Evolutionary conservation across 2,888 invertebrate species (phyloP).

Genomic region (Ethmia dodecea): DNA sequence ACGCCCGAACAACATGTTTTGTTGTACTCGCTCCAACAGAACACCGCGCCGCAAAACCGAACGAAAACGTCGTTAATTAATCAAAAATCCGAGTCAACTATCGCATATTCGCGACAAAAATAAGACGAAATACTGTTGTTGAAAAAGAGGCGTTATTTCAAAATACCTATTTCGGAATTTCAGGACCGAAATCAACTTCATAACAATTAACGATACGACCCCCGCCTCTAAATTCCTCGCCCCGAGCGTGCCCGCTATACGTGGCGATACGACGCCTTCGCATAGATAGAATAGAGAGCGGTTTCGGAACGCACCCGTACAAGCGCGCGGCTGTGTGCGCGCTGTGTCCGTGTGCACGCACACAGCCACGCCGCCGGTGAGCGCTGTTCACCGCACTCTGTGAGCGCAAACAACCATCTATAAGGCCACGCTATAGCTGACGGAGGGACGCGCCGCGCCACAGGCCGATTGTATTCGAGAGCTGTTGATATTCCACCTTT

Average conservation of each 20-base stretch:
- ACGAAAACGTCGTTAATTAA: not conserved
- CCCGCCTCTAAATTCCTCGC: constrained; percentile 78
- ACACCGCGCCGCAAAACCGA: not conserved
- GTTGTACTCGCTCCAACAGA: not conserved
- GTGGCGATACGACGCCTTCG: constrained; percentile 76
- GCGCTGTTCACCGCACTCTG: constrained; percentile 79
- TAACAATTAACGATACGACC: constrained; percentile 79
- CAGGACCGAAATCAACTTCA: constrained; percentile 78
- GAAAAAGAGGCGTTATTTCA: constrained; percentile 73
- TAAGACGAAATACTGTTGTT: constrained; percentile 35
- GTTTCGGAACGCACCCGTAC: constrained; percentile 76
- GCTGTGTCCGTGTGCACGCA: constrained; percentile 46
- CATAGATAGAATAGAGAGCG: constrained; percentile 79
- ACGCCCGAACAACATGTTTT: constrained; percentile 33
- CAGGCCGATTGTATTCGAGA: too few relatives aligned
- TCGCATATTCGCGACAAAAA: constrained; percentile 23
- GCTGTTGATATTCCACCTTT: too few relatives aligned
- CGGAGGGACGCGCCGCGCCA: constrained; percentile 64
- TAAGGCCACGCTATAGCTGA: constrained; percentile 78
- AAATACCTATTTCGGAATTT: constrained; percentile 76
- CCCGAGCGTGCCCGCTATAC: constrained; percentile 76
- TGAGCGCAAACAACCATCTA: constrained; percentile 79
- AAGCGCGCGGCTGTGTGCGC: constrained; percentile 38
- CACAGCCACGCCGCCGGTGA: constrained; percentile 66
- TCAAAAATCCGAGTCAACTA: too few relatives aligned